These are phyloP conservation scores for Acanthococcus lagerstroemiae DNA, from an alignment of 2,888 invertebrate species.

Conservation along the genomic window DNA sequence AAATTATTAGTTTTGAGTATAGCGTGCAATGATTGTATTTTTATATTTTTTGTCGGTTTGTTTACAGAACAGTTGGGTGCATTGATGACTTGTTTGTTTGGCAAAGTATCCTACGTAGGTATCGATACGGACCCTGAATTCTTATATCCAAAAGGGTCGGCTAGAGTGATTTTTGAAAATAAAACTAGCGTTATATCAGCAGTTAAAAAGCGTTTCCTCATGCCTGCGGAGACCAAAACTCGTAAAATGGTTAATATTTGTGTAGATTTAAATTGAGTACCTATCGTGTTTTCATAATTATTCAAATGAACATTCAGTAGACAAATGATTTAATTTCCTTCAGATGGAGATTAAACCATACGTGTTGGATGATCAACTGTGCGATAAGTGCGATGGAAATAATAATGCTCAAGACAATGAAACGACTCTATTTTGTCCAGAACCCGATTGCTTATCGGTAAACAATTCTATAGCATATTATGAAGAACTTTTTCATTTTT, in stretches of 20 bases:
- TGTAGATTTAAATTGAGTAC: background rate
- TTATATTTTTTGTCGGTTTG: background rate
- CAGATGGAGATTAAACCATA: slow-evolving; percentile 28
- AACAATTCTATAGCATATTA: background rate
- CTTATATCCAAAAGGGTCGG: slow-evolving; percentile 22
- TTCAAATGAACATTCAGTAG: background rate
- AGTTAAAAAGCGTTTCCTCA: slow-evolving; percentile 15
- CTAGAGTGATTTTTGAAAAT: slow-evolving; percentile 11
- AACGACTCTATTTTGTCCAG: slow-evolving; percentile 19
- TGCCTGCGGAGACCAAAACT: slow-evolving; percentile 15
- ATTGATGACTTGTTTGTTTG: slow-evolving; percentile 14
- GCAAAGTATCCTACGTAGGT: slow-evolving; percentile 17
- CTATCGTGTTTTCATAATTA: background rate
- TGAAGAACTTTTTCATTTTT: background rate
- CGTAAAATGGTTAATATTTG: slow-evolving; percentile 18
- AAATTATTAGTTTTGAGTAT: no score
- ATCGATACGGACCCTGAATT: slow-evolving; percentile 21
- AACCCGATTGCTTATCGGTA: slow-evolving; percentile 18
- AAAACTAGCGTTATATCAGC: slow-evolving; percentile 8
- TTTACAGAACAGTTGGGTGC: slow-evolving; percentile 9
- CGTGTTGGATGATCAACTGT: slow-evolving; percentile 17
- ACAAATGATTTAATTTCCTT: background rate
- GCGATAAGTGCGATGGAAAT: slow-evolving; percentile 2
- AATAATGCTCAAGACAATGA: background rate
- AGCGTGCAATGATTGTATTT: no score